Evolutionary conservation across 2,888 invertebrate genomes (phyloP).

Genomic region (Meta bourneti): DNA sequence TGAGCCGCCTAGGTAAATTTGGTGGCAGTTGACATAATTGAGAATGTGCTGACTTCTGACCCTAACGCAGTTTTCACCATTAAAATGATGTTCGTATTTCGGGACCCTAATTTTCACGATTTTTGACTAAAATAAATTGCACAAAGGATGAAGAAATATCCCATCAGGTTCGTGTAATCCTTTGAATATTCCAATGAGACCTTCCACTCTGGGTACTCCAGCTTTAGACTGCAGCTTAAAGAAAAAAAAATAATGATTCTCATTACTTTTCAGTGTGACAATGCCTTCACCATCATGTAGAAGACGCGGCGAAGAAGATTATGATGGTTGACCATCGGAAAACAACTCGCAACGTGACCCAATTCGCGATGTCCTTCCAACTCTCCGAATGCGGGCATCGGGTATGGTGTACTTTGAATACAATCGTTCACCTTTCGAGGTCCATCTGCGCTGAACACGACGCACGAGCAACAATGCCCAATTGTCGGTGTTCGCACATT

Average conservation of each 20-base stretch:
- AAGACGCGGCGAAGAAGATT: conserved; percentile 31
- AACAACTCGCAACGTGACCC: conserved; percentile 30
- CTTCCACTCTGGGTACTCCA: too few species aligned
- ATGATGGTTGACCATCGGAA: conserved; percentile 40
- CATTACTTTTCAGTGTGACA: background rate
- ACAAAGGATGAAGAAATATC: too few species aligned
- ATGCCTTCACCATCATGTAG: conserved; percentile 11
- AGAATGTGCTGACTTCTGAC: too few species aligned
- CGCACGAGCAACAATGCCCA: conserved; percentile 3
- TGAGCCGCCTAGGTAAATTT: too few species aligned
- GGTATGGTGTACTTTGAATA: conserved; percentile 45
- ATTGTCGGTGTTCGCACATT: conserved; percentile 3
- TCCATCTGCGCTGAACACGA: background rate
- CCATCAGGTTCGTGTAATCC: too few species aligned
- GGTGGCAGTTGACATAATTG: too few species aligned
- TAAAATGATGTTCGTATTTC: too few species aligned
- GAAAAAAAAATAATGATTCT: background rate
- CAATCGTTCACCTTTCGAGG: conserved; percentile 38
- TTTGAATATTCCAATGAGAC: too few species aligned
- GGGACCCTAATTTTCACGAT: too few species aligned
- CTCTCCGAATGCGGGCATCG: conserved; percentile 36
- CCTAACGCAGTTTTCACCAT: too few species aligned
- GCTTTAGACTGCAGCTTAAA: background rate
- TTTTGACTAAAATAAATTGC: too few species aligned
- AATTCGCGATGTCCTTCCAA: conserved; percentile 53